Base-by-base conservation (phyloP, 2,888 invertebrate genomes). In the Apodemia hepburni region DNA sequence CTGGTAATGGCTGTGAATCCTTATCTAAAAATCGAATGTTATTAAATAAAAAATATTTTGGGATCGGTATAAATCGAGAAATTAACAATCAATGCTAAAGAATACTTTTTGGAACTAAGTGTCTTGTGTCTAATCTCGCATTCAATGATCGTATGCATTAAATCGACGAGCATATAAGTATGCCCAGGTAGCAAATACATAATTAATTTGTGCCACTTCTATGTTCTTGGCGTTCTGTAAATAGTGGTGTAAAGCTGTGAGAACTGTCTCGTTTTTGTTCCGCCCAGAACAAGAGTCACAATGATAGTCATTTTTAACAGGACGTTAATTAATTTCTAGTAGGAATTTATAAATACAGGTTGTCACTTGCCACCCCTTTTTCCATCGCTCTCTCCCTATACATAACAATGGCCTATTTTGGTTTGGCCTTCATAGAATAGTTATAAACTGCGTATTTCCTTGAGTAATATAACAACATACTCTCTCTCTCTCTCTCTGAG, bases 71-170 rank as follows among this genome's bases (percentile, higher is more conserved):
- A n/a, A n/a, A n/a, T n/a, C n/a, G n/a, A n/a, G n/a, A n/a, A n/a
- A n/a, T n/a, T n/a, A n/a, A n/a, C n/a, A n/a, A n/a, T n/a, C n/a
- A n/a, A n/a, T n/a, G n/a, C n/a, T n/a, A n/a, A n/a, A n/a, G n/a
- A n/a, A n/a, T n/a, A n/a, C n/a, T n/a, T n/a, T n/a, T n/a, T n/a
- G n/a, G n/a, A n/a, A n/a, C n/a, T n/a, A n/a, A n/a, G n/a, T n/a
- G n/a, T n/a, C n/a, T n/a, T n/a, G n/a, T 29, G 29, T 58, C 54
- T 61, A 42, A 67, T 47, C 58, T 65, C 62, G 15, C 58, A 15
- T 60, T 67, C 67, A 38, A 65, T 67, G 1, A 58, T 60, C 2
- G 65, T 60, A 33, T 67, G 69, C 68, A 70, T 73, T 70, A 66
- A 72, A 74, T 58, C 58, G 8, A 58, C 58, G 7, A 35, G 58